These are phyloP conservation scores for Trachops cirrhosus DNA, from an alignment of 2,797 vertebrate genomes.

Conservation along the genomic window DNA sequence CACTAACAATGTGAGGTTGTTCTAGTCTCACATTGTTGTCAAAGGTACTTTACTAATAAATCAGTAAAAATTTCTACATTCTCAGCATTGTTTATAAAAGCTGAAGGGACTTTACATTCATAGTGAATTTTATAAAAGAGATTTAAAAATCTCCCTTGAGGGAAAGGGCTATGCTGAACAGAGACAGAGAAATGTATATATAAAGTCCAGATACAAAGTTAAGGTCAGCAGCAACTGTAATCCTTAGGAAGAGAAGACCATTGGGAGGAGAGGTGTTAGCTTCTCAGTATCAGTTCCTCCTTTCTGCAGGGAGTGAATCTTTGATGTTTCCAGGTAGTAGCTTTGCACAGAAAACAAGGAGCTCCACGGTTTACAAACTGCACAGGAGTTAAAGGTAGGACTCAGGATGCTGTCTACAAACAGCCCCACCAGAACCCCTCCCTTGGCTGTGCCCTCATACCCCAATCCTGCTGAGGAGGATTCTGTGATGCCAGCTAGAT, in stretches of 20 bases:
- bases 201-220: background rate
- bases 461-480: background rate
- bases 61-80: background rate
- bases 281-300: background rate
- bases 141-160: background rate
- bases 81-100: background rate
- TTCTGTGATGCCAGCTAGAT: background rate
- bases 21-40: background rate
- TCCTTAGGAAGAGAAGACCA: background rate
- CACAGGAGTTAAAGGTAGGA: background rate
- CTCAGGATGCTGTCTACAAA: rapidly evolving
- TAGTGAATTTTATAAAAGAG: background rate
- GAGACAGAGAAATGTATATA: background rate
- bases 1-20: background rate
- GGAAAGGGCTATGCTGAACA: background rate
- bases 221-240: background rate
- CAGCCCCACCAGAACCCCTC: background rate
- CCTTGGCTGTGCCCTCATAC: background rate
- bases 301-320: background rate
- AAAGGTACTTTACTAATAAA: background rate
- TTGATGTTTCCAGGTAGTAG: background rate
- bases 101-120: background rate
- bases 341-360: background rate
- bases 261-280: background rate
- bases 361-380: background rate